These are phyloP conservation scores for Dipodomys spectabilis DNA, from an alignment of 2,113 vertebrate genomes.

Conservation along the genomic window DNA sequence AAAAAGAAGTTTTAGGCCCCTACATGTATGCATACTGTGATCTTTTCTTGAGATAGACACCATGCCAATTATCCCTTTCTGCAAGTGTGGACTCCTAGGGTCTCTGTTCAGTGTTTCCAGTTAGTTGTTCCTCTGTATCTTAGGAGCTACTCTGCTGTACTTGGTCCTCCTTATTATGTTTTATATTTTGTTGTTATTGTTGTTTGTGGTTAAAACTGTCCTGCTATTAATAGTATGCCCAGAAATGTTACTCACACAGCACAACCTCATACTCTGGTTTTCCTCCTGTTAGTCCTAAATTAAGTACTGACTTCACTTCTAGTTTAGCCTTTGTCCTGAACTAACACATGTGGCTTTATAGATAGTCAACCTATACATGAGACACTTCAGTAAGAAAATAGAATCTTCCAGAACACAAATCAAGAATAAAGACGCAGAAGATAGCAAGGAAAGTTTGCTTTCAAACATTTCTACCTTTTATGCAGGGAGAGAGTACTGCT, in stretches of 20 bases:
- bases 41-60: background rate
- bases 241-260: background rate
- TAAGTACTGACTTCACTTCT: background rate
- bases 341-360: background rate
- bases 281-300: background rate
- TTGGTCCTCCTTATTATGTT: background rate
- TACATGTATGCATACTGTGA: background rate
- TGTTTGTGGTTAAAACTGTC: background rate
- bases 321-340: background rate
- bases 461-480: slow-evolving; percentile 48
- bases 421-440: slow-evolving; percentile 48
- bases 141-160: background rate
- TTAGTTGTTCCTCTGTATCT: background rate
- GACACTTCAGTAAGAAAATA: slow-evolving; percentile 31
- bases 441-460: slow-evolving; percentile 48
- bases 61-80: background rate
- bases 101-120: background rate
- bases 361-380: background rate
- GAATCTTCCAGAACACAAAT: slow-evolving; percentile 42
- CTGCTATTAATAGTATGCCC: background rate
- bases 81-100: background rate
- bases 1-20: background rate
- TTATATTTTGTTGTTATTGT: background rate
- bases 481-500: slow-evolving; percentile 42
- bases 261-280: background rate